Base-by-base conservation (phyloP, 2,113 vertebrate species). In the Orycteropus afer region DNA sequence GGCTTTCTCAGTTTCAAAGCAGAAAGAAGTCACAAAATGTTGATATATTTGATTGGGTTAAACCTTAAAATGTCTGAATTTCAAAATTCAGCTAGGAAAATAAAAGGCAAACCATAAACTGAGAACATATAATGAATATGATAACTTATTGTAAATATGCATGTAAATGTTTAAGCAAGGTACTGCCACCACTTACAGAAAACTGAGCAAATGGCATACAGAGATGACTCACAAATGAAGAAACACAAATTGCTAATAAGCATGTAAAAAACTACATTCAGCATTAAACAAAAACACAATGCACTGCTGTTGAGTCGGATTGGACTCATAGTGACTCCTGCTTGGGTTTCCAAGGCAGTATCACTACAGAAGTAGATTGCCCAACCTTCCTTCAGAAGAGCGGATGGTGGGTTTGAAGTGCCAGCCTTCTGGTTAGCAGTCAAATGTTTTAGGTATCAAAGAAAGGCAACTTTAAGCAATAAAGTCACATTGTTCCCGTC, bases 31-130 rank as follows among this genome's bases (percentile, higher is more conserved):
- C 71, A 76, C 5, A 59, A 71, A 53, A 45, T 63, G 15, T 61
- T 86, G 29, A 80, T 37, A 45, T 17, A 86, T 71, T 80, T 90
- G 59, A 77, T 59, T 83, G 32, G 8, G 79, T 78, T 69, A 71
- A 78, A 85, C 53, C 51, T 61, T 17, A 90, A 57, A 51, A 71
- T 73, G 27, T 78, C 42, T 49, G n/a, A 84, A 69, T 71, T 90
- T 42, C 51, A 94, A 94, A 22, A 51, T 53, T 59, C 59, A 90
- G 71, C 45, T 53, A 57, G n/a, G 23, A 86, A 94, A 69, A 37
- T 61, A 79, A 94, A 81, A 77, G 49, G 40, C 12, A 76, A 63
- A 49, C 8, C 84, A n/a, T 42, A 90, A 23, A 51, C n/a, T 90
- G 53, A 71, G 13, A 90, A 61, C 32, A 85, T 63, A 8, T 23